Evolutionary conservation across 2,113 vertebrate species (phyloP).

Genomic region (Bucco capensis): DNA sequence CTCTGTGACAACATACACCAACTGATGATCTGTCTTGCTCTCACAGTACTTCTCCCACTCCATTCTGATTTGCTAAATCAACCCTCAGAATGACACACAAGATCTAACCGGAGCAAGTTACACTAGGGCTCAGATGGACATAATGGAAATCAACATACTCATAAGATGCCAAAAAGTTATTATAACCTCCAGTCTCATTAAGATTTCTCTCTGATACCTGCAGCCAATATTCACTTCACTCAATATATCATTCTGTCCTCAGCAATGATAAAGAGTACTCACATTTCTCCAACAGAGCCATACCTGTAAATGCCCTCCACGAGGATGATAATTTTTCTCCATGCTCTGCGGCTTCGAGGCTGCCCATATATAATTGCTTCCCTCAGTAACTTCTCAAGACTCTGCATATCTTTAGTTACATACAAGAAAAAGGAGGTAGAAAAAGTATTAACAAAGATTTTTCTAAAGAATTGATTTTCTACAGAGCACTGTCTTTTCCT

Average conservation of each 20-base stretch:
- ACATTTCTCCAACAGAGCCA: not conserved
- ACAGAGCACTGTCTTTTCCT: not conserved
- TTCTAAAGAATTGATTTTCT: not conserved
- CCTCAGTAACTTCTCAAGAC: constrained; percentile 84
- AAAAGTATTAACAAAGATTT: not conserved
- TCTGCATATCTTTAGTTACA: constrained; percentile 81
- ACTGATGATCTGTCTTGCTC: not conserved
- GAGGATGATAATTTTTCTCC: constrained; percentile 94
- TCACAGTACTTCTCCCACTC: not conserved
- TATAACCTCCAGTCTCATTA: not conserved
- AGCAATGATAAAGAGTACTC: not conserved
- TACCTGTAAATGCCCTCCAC: constrained; percentile 96
- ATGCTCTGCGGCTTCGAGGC: constrained; percentile 85
- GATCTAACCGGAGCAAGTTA: not conserved
- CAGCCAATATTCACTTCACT: not conserved
- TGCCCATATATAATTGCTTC: constrained; percentile 87
- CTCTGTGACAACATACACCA: not conserved
- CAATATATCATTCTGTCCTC: not conserved
- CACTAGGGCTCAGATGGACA: not conserved
- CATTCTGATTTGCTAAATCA: not conserved
- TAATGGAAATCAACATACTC: not conserved
- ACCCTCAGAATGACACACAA: not conserved
- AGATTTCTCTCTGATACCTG: not conserved
- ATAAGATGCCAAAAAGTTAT: not conserved
- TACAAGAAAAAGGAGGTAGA: not conserved